phyloP scores from a whole-genome alignment of 2,888 invertebrate species.

The Allophyes oxyacanthae region DNA sequence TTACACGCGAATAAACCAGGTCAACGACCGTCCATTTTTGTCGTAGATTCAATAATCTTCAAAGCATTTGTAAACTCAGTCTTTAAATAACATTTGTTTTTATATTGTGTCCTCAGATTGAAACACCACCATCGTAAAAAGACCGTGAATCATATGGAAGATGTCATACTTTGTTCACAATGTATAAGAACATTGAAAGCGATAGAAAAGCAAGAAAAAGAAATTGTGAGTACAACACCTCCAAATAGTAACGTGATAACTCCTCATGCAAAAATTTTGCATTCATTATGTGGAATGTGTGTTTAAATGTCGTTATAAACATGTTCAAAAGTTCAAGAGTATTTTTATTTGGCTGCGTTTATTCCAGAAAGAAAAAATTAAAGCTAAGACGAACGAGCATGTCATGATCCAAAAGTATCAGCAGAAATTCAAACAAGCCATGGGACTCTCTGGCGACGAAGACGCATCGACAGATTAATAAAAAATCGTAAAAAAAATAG shows the following conservation, averaged over 20 bases:
- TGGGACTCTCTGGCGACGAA: conserved; percentile 83
- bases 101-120: conserved; percentile 63
- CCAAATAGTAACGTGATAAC: conserved; percentile 14
- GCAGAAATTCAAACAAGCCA: conserved; percentile 82
- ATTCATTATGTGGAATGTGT: conserved; percentile 43
- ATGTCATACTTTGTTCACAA: conserved; percentile 80
- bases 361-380: conserved; percentile 82
- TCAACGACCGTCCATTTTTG: too few species aligned
- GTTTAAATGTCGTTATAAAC: conserved; percentile 18
- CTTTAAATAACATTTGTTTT: too few species aligned
- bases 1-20: too few species aligned
- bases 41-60: too few species aligned
- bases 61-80: too few species aligned
- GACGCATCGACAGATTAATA: conserved; percentile 80
- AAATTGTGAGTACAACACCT: conserved; percentile 72
- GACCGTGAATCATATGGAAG: conserved; percentile 84
- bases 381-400: conserved; percentile 71
- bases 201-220: conserved; percentile 84
- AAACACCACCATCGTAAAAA: conserved; percentile 85
- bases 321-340: conserved; percentile 22
- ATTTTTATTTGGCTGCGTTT: conserved; percentile 47
- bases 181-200: conserved; percentile 78
- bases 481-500: conserved; percentile 55
- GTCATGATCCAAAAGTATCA: conserved; percentile 74
- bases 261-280: conserved; percentile 27